A percentile compares a stretch with the other conserved stretches of the same genome.
phyloP scores from a whole-genome alignment of 2,113 vertebrate genomes.

The Psilopsiagon aymara region DNA sequence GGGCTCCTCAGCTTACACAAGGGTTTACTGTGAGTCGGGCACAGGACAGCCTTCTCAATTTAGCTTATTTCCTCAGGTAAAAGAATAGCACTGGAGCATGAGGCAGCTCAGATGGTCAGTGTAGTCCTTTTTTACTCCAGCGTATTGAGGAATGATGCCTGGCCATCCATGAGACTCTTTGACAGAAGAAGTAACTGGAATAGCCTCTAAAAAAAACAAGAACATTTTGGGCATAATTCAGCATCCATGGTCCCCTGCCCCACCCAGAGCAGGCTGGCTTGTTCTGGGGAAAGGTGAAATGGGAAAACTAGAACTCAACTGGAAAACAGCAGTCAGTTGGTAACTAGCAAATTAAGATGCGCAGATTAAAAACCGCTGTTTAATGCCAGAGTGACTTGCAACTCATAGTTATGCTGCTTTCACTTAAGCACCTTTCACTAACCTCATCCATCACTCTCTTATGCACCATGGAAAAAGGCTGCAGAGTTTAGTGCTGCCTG shows the following conservation, averaged over 20 bases:
- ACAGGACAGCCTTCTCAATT: not conserved
- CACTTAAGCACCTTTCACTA: not conserved
- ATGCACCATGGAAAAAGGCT: not conserved
- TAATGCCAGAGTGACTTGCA: not conserved
- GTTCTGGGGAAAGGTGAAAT: not conserved
- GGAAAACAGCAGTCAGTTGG: not conserved
- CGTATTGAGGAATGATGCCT: not conserved
- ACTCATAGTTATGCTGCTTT: not conserved
- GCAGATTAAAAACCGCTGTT: not conserved
- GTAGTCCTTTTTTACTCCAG: not conserved
- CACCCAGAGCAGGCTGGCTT: not conserved
- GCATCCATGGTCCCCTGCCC: not conserved
- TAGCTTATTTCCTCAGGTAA: not conserved
- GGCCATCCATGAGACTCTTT: not conserved
- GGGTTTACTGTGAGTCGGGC: rapidly evolving
- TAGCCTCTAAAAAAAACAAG: not conserved
- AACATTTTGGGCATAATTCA: not conserved
- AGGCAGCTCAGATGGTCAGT: not conserved
- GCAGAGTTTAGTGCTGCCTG: not conserved
- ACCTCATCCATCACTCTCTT: not conserved
- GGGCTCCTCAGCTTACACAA: too few species aligned
- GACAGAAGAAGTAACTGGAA: not conserved
- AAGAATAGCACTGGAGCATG: not conserved
- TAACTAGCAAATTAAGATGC: not conserved
- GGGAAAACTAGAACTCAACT: not conserved